Evolutionary conservation across 2,113 vertebrate genomes (phyloP).

Genomic region (Phylloscopus whistleri): DNA sequence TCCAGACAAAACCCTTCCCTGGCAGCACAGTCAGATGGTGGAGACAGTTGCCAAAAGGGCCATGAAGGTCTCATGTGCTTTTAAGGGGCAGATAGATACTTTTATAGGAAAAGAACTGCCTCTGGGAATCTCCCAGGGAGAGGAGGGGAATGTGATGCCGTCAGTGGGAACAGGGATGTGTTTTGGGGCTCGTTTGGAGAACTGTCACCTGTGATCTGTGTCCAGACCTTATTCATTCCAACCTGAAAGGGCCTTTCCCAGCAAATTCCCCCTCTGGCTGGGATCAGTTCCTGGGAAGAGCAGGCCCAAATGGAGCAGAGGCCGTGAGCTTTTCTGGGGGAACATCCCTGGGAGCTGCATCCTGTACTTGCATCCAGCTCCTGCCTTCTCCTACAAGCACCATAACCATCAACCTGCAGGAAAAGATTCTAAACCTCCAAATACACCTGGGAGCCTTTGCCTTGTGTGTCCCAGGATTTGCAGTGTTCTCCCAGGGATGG

Average conservation of each 20-base stretch:
- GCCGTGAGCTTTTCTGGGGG: not conserved
- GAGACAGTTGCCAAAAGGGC: not conserved
- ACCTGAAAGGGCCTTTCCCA: not conserved
- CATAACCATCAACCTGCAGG: not conserved
- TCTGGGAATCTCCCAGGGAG: accelerated
- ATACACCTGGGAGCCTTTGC: not conserved
- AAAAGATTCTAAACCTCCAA: not conserved
- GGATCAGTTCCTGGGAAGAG: not conserved
- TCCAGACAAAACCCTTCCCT: not conserved
- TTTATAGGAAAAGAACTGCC: not conserved
- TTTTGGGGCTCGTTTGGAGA: not conserved
- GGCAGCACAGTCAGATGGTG: not conserved
- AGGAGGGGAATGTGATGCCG: not conserved
- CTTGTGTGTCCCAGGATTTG: not conserved
- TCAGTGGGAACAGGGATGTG: not conserved
- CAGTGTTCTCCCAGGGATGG: not conserved
- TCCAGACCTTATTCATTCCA: not conserved
- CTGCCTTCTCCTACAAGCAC: not conserved
- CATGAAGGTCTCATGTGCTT: not conserved
- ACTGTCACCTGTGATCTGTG: not conserved
- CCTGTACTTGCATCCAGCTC: not conserved
- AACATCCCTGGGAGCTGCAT: not conserved
- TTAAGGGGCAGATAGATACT: not conserved
- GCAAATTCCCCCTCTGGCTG: not conserved
- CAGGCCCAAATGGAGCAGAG: not conserved